Percentiles rank a stretch among this genome's conserved stretches.
Evolutionary conservation across 2,888 invertebrate genomes (phyloP).

Genomic region (Drosophila suboccidentalis): DNA sequence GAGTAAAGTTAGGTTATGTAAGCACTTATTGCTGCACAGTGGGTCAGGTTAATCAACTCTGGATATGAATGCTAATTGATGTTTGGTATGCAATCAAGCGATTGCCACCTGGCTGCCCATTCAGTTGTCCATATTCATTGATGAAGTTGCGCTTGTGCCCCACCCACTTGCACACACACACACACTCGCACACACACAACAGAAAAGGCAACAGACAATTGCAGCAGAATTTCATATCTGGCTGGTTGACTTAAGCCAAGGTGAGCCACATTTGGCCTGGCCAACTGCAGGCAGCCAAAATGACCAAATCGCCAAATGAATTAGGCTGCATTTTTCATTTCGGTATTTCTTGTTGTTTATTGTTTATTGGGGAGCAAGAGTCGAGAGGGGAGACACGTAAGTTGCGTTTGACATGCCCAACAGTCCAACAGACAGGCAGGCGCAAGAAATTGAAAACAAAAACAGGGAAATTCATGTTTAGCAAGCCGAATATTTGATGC

Average conservation of each 20-base stretch:
- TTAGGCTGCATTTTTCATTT: slow-evolving; percentile 27
- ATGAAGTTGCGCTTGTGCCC: slow-evolving; percentile 57
- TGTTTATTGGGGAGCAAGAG: not conserved
- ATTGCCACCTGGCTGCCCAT: slow-evolving; percentile 63
- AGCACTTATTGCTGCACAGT: slow-evolving; percentile 20
- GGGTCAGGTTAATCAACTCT: slow-evolving; percentile 40
- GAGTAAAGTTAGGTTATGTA: slow-evolving; percentile 4
- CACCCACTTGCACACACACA: slow-evolving; percentile 37
- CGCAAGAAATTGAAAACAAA: slow-evolving; percentile 30
- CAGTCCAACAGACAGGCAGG: slow-evolving; percentile 5
- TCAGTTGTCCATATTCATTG: slow-evolving; percentile 72
- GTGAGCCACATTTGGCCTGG: slow-evolving; percentile 68
- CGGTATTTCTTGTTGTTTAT: slow-evolving; percentile 11
- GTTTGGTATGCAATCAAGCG: slow-evolving; percentile 54
- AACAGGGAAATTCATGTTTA: not conserved
- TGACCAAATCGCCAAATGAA: slow-evolving; percentile 39
- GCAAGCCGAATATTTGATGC: not conserved
- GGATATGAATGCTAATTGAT: slow-evolving; percentile 40
- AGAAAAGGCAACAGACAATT: slow-evolving; percentile 25
- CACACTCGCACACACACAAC: slow-evolving; percentile 5
- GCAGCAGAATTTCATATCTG: slow-evolving; percentile 35
- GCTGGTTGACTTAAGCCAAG: slow-evolving; percentile 54
- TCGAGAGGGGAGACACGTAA: no score
- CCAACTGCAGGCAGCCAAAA: slow-evolving; percentile 23
- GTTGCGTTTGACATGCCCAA: slow-evolving; percentile 37